Base-by-base conservation (phyloP, 2,888 invertebrate species). In the Sminthurides aquaticus region DNA sequence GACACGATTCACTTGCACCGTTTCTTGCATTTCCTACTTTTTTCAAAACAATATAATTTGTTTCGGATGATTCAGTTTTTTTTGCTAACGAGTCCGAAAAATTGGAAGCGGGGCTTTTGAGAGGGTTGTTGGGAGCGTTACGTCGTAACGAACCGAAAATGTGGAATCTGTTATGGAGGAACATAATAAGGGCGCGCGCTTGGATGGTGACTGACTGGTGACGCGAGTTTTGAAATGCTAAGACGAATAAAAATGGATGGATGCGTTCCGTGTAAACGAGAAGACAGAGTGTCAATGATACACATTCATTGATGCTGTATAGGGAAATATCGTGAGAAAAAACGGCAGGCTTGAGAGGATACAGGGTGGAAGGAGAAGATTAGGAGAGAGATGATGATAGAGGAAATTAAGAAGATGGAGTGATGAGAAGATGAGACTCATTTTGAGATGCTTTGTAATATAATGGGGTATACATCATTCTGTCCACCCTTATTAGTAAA, bases 391-490 rank as follows among this genome's bases (percentile, higher is more conserved):
- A 20, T 52, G 52, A 52, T 5, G 20, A 20, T 5, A 22, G 20
- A 22, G 20, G 5, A 20, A 52, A 52, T 52, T 15, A 52, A 52
- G 20, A 52, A 34, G 43, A 5, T 15, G 43, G 43, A 15, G 15
- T 34, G 43, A 34, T 34, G 15, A 34, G 43, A 15, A n/a, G n/a
- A n/a, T 34, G 43, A 34, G 43, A 11, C 43, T 34, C 43, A 34
- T 34, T 15, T 34, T 34, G 43, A 34, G 43, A 34, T 34, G 15
- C 43, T n/a, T n/a, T n/a, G n/a, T n/a, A n/a, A n/a, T n/a, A 55
- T 29, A 62, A 62, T 62, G 34, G 55, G 11, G 5, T 55, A 62
- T 62, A 29, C 18, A 62, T 62, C 62, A 62, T 62, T 55, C 62
- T 54, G 54, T 54, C 54, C 55, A 29, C 29, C 62, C 56, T 34